phyloP scores from a whole-genome alignment of 2,888 invertebrate species.

The Autographa gamma region DNA sequence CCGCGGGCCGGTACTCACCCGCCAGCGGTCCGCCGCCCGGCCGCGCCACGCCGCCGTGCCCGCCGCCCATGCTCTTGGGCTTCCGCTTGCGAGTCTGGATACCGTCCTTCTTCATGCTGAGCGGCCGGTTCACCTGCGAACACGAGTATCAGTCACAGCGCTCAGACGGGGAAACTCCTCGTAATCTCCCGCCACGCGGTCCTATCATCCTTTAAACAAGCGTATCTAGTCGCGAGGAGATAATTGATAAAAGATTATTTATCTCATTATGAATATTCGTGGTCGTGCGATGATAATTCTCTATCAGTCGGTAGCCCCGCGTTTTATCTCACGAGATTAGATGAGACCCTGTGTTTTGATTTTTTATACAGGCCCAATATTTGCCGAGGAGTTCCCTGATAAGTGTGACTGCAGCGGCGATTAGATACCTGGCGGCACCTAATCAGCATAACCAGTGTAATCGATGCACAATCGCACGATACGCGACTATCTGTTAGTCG shows the following conservation, averaged over 20 bases:
- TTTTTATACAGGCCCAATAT: slow-evolving; percentile 86
- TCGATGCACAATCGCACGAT: slow-evolving; percentile 68
- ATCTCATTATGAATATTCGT: slow-evolving; percentile 89
- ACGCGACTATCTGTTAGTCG: slow-evolving; percentile 40
- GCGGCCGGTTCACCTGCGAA: slow-evolving; percentile 96
- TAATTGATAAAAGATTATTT: slow-evolving; percentile 89
- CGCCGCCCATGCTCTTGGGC: slow-evolving; percentile 91
- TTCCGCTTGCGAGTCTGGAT: slow-evolving; percentile 99
- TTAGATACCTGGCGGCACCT: slow-evolving; percentile 79
- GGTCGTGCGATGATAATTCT: slow-evolving; percentile 86
- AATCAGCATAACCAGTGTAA: slow-evolving; percentile 63
- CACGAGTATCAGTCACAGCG: slow-evolving; percentile 33
- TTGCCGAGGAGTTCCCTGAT: slow-evolving; percentile 89
- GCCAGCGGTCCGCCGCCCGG: slow-evolving; percentile 71
- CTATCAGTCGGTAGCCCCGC: slow-evolving; percentile 88
- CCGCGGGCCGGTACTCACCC: slow-evolving; percentile 72
- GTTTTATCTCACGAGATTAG: slow-evolving; percentile 88
- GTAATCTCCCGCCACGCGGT: slow-evolving; percentile 79
- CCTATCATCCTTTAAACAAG: slow-evolving; percentile 88
- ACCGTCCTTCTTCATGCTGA: slow-evolving; percentile 99
- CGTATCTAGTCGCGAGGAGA: slow-evolving; percentile 85
- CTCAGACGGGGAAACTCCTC: slow-evolving; percentile 78
- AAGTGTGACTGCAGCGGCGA: slow-evolving; percentile 77
- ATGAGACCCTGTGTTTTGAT: slow-evolving; percentile 88
- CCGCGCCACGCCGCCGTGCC: slow-evolving; percentile 71